phyloP scores from a whole-genome alignment of 2,113 vertebrate genomes.

The Manacus vitellinus region DNA sequence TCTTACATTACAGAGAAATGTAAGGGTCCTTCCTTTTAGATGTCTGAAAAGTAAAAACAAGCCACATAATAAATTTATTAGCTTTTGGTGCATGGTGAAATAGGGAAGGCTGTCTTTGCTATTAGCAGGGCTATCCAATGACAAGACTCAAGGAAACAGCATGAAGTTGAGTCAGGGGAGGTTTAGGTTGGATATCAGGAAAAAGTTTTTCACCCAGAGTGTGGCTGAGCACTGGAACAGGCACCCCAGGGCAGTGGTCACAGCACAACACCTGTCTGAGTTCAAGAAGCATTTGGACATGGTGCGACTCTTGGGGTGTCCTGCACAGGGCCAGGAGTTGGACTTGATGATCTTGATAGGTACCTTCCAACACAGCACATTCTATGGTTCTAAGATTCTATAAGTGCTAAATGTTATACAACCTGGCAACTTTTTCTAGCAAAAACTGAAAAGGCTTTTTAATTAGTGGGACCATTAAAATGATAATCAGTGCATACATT shows the following conservation, averaged over 20 bases:
- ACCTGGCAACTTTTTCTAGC: background rate
- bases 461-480: background rate
- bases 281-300: background rate
- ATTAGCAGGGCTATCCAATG: background rate
- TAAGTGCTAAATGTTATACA: background rate
- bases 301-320: background rate
- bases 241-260: background rate
- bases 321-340: background rate
- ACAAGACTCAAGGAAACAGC: background rate
- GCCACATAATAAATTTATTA: background rate
- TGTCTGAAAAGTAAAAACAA: constrained; percentile 31
- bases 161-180: background rate
- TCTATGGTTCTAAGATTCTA: background rate
- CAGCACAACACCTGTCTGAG: background rate
- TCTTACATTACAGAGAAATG: constrained; percentile 13
- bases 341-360: background rate
- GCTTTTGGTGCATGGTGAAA: background rate
- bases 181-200: background rate
- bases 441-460: background rate
- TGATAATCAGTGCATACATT: background rate
- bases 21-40: background rate
- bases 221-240: fast-evolving
- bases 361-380: background rate
- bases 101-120: background rate
- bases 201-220: background rate